Base-by-base conservation (phyloP, 1,140 invertebrate genomes). In the Choristoneura fumiferana region DNA sequence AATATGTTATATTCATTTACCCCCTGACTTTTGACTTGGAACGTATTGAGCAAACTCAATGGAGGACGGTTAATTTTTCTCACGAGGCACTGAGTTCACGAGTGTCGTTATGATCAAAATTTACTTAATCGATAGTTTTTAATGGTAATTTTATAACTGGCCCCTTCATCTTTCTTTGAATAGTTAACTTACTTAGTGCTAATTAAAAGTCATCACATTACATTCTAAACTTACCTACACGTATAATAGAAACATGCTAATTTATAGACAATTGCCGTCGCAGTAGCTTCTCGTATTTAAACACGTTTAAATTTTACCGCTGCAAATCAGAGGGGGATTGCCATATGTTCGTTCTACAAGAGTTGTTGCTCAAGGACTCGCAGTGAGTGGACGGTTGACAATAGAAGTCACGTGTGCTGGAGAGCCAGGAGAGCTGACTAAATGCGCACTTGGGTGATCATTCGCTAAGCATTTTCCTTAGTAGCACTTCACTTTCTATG, bases 51-150 rank as follows among this genome's bases (percentile, higher is more conserved):
- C 64, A 60, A 62, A 67, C 54, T 77, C 67, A 73, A 77, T 77
- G 57, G 67, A 75, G 69, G 76, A 85, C 85, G 83, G 85, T 88
- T 88, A 86, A 84, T 83, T 78, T 68, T 86, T 88, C 85, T 87
- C 85, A 88, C 85, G 82, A 75, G 67, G 73, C 63, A 55, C 58
- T 76, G 74, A 49, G 65, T 69, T 66, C 40, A 49, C 56, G 38
- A 65, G 64, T 62, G 55, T 54, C 34, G 14, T 57, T 37, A 55
- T 35, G 13, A 17, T 54, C 14, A 54, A 33, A 18, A 49, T 49
- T 49, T 22, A 29, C 43, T 4, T 49, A 10, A 13, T 49, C 18
- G 17, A 29, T 29, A 22, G 22, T 22, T 29, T 29, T 29, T 29
- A 29, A 29, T 6, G 22, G 2, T 29, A n/a, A 18, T 33, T 43